Percentiles rank a stretch among this genome's conserved stretches.
phyloP scores from a whole-genome alignment of 2,888 invertebrate genomes.

The Sphinx pinastri region DNA sequence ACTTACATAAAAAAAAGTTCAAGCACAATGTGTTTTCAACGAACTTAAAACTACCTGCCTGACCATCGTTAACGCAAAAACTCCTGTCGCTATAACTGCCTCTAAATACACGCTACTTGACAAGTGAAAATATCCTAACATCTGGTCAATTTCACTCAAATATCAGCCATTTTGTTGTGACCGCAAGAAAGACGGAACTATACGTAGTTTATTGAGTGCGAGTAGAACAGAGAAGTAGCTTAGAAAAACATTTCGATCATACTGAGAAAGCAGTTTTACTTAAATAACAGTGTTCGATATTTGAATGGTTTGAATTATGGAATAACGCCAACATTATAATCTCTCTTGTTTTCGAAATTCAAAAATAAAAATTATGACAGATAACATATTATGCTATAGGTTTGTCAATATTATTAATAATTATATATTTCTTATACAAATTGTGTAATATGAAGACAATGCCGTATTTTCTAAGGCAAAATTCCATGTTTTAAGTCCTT shows the following conservation, averaged over 20 bases:
- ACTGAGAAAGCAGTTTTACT: conserved; percentile 13
- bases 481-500: conserved; percentile 23
- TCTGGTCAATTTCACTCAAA: conserved; percentile 14
- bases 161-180: conserved; percentile 12
- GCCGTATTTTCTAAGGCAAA: conserved; percentile 13
- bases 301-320: neutral
- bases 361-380: neutral
- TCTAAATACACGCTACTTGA: neutral
- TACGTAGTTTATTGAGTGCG: too few relatives aligned
- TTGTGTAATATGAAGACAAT: neutral
- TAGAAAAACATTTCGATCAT: conserved; percentile 14
- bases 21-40: neutral
- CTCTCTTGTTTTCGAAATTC: neutral
- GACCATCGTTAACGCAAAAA: neutral
- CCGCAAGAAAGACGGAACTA: neutral
- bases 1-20: neutral
- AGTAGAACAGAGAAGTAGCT: neutral
- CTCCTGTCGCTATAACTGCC: neutral
- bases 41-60: neutral
- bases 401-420: neutral
- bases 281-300: conserved; percentile 7
- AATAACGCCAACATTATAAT: neutral
- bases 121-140: conserved; percentile 18
- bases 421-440: neutral
- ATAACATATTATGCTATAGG: neutral